Percentiles rank a stretch among this genome's conserved stretches.
Evolutionary conservation across 2,113 vertebrate species (phyloP).

Genomic region (Nothocercus nigrocapillus): DNA sequence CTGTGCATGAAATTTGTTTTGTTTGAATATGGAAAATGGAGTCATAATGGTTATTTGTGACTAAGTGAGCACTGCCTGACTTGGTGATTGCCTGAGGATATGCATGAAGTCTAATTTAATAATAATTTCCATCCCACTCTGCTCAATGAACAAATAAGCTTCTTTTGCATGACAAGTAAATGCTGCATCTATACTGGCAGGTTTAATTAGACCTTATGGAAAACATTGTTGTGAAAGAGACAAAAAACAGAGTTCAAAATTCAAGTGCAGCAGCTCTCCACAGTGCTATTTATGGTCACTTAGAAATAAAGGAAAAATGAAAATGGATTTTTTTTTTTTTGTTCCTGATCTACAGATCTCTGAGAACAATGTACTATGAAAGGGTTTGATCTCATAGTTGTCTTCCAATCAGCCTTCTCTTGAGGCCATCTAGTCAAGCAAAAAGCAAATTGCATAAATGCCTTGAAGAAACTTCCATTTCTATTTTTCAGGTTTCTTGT

Average conservation of each 20-base stretch:
- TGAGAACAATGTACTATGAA: not conserved
- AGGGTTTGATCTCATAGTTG: not conserved
- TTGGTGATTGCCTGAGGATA: conserved; percentile 48
- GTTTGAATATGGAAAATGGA: not conserved
- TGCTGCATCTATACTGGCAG: not conserved
- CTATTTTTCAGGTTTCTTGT: not conserved
- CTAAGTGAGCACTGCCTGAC: not conserved
- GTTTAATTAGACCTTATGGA: not conserved
- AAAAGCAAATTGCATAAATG: not conserved
- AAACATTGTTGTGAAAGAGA: not conserved
- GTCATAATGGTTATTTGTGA: conserved; percentile 34
- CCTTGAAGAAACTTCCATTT: not conserved
- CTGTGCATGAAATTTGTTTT: not conserved
- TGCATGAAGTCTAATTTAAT: not conserved
- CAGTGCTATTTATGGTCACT: not conserved
- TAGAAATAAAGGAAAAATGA: not conserved
- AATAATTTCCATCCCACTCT: conserved; percentile 46
- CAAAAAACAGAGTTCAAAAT: not conserved
- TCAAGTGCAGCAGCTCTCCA: not conserved
- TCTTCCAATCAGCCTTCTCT: not conserved
- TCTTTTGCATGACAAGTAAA: conserved; percentile 3
- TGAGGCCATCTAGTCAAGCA: not conserved
- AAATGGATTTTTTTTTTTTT: not conserved
- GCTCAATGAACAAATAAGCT: conserved; percentile 42
- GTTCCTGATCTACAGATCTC: not conserved